Base-by-base conservation (phyloP, 2,888 invertebrate species). In the Lepetodrilus schrolli region DNA sequence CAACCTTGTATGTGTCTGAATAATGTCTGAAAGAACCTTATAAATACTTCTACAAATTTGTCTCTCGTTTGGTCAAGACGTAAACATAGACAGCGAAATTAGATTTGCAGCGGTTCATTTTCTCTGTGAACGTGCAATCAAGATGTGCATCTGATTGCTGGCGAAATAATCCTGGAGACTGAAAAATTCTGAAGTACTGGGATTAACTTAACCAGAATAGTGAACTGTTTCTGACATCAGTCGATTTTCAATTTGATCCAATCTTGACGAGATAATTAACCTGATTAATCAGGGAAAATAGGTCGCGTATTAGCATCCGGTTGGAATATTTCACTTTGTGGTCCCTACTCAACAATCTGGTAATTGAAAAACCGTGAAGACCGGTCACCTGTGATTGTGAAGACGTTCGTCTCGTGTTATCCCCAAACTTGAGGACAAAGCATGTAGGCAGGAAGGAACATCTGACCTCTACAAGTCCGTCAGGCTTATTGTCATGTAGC, bases 141-240 rank as follows among this genome's bases (percentile, higher is more conserved):
- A 58, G 58, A 58, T 58, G 23, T 17, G 30, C 3, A 34, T 58
- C 58, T 58, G 58, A 58, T 58, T 30, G 17, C 58, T 58, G 58
- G 34, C 34, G n/a, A 30, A 58, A 58, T 58, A 30, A 58, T 58
- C 34, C 58, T 58, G 58, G 58, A 30, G 58, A 58, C 58, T 58
- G 58, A 58, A 13, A 13, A 58, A 58, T n/a, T 26, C n/a, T 58
- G 58, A 58, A 58, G 58, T 58, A 26, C 34, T 58, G 10, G 26
- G 58, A 58, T 58, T 58, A 34, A n/a, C 58, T 58, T 58, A 34
- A 58, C 58, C 58, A 58, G 58, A 58, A 23, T 13, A 5, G 2
- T 26, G 30, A 17, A 58, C 58, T 17, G 17, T 17, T 30, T 30
- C 58, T 58, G 58, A 30, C 58, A 58, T 17, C 30, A 30, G 58